Evolutionary conservation across 2,797 vertebrate species (phyloP).

Genomic region (Manis crassicaudata): DNA sequence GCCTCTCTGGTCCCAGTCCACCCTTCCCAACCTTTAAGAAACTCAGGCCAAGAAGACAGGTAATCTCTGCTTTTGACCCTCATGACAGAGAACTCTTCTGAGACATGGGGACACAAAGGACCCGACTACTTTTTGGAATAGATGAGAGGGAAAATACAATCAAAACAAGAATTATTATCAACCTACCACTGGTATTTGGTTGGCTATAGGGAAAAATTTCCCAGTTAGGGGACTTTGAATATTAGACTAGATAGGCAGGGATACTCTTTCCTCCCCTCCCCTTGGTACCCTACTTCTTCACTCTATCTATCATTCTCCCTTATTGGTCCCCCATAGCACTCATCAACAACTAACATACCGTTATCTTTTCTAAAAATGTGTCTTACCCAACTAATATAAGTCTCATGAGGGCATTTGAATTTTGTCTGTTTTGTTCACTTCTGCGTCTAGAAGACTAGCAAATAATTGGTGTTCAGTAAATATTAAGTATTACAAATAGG

Average conservation of each 20-base stretch:
- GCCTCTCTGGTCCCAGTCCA: not conserved
- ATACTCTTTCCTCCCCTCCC: not conserved
- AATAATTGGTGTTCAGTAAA: constrained; percentile 21
- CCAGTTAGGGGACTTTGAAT: not conserved
- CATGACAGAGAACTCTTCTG: not conserved
- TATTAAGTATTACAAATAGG: not conserved
- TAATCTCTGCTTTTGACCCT: not conserved
- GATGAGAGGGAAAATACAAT: not conserved
- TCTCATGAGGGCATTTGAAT: not conserved
- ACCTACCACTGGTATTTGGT: not conserved
- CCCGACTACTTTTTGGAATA: not conserved
- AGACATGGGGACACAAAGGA: not conserved
- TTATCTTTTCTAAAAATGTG: not conserved
- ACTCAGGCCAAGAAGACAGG: not conserved
- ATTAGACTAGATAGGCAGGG: not conserved
- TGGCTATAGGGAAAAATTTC: not conserved
- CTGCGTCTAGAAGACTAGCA: not conserved
- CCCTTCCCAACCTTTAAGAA: not conserved
- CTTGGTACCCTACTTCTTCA: not conserved
- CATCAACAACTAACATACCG: not conserved
- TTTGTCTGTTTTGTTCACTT: constrained; percentile 46
- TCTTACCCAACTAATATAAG: constrained; percentile 26
- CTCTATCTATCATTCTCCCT: not conserved
- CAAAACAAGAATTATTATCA: not conserved
- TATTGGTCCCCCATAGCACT: not conserved